A percentile compares a stretch with the other conserved stretches of the same genome.
phyloP scores from a whole-genome alignment of 1,140 invertebrate species.

The Panagrolaimus sp. region DNA sequence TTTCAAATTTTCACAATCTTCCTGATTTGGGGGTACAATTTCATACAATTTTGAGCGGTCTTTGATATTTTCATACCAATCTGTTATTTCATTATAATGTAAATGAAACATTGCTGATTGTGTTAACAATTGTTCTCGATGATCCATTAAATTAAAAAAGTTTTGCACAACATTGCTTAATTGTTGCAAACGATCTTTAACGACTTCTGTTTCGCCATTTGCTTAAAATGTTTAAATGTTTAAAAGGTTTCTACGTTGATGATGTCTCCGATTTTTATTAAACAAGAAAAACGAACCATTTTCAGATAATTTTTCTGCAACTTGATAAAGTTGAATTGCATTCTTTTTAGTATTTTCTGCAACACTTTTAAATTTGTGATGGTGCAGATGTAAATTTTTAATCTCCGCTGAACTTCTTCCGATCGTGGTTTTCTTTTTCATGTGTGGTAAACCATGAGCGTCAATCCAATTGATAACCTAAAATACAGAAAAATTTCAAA shows the following conservation, averaged over 20 bases:
- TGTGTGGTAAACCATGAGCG: slow-evolving; percentile 96
- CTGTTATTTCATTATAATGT: slow-evolving; percentile 13
- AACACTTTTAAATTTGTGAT: slow-evolving; percentile 47
- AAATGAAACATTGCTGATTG: slow-evolving; percentile 7
- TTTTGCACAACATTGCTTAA: not conserved
- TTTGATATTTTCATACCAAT: not conserved
- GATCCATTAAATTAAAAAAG: not conserved
- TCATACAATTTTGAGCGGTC: not conserved
- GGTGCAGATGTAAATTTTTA: slow-evolving; percentile 27
- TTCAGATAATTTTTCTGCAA: slow-evolving; percentile 17
- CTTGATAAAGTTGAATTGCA: slow-evolving; percentile 67
- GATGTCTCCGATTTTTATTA: too few relatives aligned
- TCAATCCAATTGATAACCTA: slow-evolving; percentile 84
- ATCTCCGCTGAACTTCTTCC: slow-evolving; percentile 70
- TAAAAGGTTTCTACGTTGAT: not conserved
- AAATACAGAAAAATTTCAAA: too few relatives aligned
- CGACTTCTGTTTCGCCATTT: not conserved
- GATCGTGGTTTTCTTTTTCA: slow-evolving; percentile 89
- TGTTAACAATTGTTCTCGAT: not conserved
- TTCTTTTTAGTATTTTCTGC: slow-evolving; percentile 89
- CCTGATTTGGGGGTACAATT: slow-evolving; percentile 20
- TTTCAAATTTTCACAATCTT: slow-evolving; percentile 48
- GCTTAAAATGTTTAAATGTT: too few relatives aligned
- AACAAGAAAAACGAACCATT: too few relatives aligned
- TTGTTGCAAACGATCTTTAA: not conserved